These are phyloP conservation scores for Melanotaenia duboulayi DNA, from an alignment of 2,113 vertebrate genomes.

Conservation along the genomic window DNA sequence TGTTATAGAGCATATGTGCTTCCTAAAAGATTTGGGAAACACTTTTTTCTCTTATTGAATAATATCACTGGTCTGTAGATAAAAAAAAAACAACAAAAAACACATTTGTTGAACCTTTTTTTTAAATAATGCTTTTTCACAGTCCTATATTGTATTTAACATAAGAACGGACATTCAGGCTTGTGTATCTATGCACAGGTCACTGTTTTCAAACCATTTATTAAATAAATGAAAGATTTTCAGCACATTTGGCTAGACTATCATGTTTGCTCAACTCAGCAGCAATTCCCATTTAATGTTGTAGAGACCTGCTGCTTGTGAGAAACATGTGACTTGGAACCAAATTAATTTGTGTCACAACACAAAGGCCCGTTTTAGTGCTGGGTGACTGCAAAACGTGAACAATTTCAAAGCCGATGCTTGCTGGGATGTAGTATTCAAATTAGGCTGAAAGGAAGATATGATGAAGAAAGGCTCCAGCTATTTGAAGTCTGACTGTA, in stretches of 20 bases:
- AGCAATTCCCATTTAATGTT: slow-evolving; percentile 44
- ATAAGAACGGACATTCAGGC: too few relatives aligned
- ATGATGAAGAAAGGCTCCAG: slow-evolving; percentile 23
- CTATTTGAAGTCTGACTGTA: slow-evolving; percentile 51
- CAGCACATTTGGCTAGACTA: slow-evolving; percentile 25
- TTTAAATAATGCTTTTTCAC: too few relatives aligned
- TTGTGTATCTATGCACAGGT: too few relatives aligned
- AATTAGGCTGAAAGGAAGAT: slow-evolving; percentile 48
- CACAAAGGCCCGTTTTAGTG: slow-evolving; percentile 35
- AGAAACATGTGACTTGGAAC: slow-evolving; percentile 16
- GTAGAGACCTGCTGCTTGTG: slow-evolving; percentile 40
- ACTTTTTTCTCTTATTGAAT: too few relatives aligned
- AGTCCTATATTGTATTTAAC: too few relatives aligned
- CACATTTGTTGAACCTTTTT: too few relatives aligned
- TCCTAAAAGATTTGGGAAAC: too few relatives aligned
- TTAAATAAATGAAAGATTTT: slow-evolving; percentile 34
- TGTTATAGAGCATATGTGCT: too few relatives aligned
- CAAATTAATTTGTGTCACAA: slow-evolving; percentile 45
- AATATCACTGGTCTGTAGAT: too few relatives aligned
- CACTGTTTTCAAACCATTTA: slow-evolving; percentile 18
- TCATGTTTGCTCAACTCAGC: slow-evolving; percentile 18
- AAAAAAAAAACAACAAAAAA: too few relatives aligned
- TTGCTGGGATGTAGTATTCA: slow-evolving; percentile 39
- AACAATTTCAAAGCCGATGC: slow-evolving; percentile 46
- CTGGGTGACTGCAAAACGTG: slow-evolving; percentile 33